Evolutionary conservation across 2,888 invertebrate species (phyloP).

Genomic region (Erpobdella octoculata): DNA sequence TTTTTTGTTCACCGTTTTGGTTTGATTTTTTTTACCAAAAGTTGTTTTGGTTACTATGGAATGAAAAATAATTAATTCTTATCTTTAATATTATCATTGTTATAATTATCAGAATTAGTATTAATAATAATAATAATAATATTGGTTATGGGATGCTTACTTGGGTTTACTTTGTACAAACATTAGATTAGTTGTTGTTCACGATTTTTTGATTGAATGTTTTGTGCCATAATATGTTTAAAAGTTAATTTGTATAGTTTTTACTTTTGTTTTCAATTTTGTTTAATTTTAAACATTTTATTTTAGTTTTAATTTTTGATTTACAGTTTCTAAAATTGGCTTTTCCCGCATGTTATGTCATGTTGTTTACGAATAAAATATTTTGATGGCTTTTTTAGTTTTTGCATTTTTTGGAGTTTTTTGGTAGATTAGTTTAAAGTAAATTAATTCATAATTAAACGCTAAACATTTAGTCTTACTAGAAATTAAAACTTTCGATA

Average conservation of each 20-base stretch:
- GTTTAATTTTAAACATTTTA: neutral
- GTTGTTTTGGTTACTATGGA: neutral
- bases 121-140: neutral
- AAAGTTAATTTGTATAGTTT: neutral
- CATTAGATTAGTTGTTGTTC: neutral
- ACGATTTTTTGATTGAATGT: neutral
- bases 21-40: neutral
- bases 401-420: no score
- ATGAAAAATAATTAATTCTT: neutral
- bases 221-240: no score
- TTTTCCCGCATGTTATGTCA: no score
- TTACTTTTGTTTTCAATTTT: neutral
- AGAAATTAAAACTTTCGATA: no score
- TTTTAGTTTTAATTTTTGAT: neutral
- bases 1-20: neutral
- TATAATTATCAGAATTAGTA: neutral
- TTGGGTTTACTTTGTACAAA: neutral
- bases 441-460: no score
- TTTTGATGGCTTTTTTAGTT: no score
- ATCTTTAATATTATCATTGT: neutral
- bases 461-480: no score
- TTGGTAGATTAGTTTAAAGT: no score
- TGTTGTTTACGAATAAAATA: no score
- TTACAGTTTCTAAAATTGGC: no score
- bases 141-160: neutral